Evolutionary conservation across 2,797 vertebrate species (phyloP).

Genomic region (Rhyacichthys aspro): DNA sequence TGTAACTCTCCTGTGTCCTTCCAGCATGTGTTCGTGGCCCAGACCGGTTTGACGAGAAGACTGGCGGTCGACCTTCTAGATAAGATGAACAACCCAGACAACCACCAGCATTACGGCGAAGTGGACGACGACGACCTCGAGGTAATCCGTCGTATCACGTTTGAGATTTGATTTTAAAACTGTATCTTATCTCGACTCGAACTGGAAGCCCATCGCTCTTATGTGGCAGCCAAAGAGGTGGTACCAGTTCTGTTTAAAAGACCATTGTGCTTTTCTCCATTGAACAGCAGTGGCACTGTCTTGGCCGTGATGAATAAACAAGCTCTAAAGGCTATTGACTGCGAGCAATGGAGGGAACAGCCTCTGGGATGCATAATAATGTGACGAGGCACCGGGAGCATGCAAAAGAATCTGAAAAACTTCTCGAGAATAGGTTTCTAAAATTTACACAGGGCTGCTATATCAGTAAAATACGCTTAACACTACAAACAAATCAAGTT

Average conservation of each 20-base stretch:
- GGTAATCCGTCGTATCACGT: conserved; percentile 84
- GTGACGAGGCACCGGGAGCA: conserved; percentile 18
- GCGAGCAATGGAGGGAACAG: conserved; percentile 55
- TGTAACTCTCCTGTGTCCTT: conserved; percentile 18
- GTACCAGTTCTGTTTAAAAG: conserved; percentile 65
- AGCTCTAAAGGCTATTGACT: conserved; percentile 61
- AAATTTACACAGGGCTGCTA: too few relatives aligned
- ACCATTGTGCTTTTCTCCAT: conserved; percentile 66
- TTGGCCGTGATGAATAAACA: conserved; percentile 53
- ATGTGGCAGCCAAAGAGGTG: conserved; percentile 70
- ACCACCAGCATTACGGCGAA: conserved; percentile 88
- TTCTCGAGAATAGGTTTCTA: conserved; percentile 12
- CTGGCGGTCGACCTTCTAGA: conserved; percentile 93
- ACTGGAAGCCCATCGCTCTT: conserved; percentile 58
- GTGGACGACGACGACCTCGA: conserved; percentile 94
- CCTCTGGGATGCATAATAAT: conserved; percentile 69
- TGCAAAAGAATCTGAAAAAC: conserved; percentile 12
- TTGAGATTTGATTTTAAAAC: conserved; percentile 11
- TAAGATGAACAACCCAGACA: conserved; percentile 95
- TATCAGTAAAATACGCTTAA: too few relatives aligned
- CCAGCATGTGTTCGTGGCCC: conserved; percentile 90
- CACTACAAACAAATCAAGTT: too few relatives aligned
- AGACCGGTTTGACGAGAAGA: conserved; percentile 87
- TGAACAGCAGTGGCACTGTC: conserved; percentile 69
- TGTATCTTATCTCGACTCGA: conserved; percentile 37